These are phyloP conservation scores for Bungarus multicinctus DNA, from an alignment of 2,113 vertebrate genomes.

Conservation along the genomic window DNA sequence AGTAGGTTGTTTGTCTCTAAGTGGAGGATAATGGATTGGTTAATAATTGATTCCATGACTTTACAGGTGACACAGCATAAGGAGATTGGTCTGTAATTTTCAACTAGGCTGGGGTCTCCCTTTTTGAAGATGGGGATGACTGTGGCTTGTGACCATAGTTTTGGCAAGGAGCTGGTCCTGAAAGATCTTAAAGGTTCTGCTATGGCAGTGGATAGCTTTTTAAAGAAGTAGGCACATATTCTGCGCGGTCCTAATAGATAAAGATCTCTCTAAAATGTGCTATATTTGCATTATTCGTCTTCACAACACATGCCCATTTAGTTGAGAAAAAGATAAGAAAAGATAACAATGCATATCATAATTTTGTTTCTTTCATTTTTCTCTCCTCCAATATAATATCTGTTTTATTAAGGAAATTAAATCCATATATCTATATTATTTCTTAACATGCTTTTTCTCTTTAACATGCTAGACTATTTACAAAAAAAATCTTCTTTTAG, in stretches of 20 bases:
- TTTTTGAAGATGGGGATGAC: no score
- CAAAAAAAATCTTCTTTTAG: background rate
- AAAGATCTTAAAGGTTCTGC: no score
- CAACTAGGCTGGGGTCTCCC: no score
- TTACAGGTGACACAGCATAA: no score
- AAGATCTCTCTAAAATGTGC: background rate
- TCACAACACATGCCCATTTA: background rate
- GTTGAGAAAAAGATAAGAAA: background rate
- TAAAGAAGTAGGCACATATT: no score
- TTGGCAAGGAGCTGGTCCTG: no score
- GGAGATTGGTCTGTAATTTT: no score
- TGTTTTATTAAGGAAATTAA: background rate
- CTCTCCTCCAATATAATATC: background rate
- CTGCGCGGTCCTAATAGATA: background rate
- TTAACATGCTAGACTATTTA: background rate
- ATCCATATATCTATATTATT: background rate
- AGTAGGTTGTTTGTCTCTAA: no score
- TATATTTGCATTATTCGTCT: background rate
- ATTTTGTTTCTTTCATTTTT: background rate
- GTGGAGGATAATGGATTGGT: no score
- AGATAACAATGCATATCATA: background rate
- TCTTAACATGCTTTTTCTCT: background rate
- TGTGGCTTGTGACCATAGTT: no score
- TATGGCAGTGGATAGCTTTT: no score
- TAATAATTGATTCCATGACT: no score